Base-by-base conservation (phyloP, 2,888 invertebrate species). In the Caenorhabditis doughertyi region DNA sequence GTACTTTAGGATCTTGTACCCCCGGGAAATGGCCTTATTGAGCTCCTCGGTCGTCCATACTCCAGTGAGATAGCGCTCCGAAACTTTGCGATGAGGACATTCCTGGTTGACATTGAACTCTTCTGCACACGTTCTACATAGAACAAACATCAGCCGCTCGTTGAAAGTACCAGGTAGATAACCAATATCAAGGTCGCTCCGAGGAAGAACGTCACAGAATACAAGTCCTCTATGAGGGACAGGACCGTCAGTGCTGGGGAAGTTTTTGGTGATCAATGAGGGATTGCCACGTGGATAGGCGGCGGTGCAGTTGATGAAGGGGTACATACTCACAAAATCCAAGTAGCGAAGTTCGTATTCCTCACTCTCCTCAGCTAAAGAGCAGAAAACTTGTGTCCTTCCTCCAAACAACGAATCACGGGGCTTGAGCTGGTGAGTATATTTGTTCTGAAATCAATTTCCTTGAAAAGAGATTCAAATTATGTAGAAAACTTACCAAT, bases 331-430 rank as follows among this genome's bases (percentile, higher is more conserved):
- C 2, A n/a, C 16, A 29, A 18, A 68, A 13, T 68, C 68, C 21
- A 11, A 27, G 27, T 67, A 67, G 21, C 9, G 21, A 11, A 39
- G 1, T 3, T 3, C 7, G 8, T 9, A 42, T 32, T 7, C 16
- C 4, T 21, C 23, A 1, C 5, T 25, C 9, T 27, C n/a, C 27
- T 53, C 13, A 0, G 16, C 18, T 3, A 39, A 11, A 0, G 39
- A 39, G n/a, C 39, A 4, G 39, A 67, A 53, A 3, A 16, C 49
- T 35, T 67, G 67, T 3, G 67, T 67, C n/a, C 67, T 16, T 2
- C 67, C 67, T 18, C 67, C 67, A 67, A 16, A 67, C 9, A 67
- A 9, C 0, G 39, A 53, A 25, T 53, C 53, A 25, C 67, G 11
- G 1, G 67, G 67, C 5, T 23, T 9, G 5, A 67, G n/a, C 1